Evolutionary conservation across 1,140 invertebrate genomes (phyloP).

Genomic region (Drosophila cardini): DNA sequence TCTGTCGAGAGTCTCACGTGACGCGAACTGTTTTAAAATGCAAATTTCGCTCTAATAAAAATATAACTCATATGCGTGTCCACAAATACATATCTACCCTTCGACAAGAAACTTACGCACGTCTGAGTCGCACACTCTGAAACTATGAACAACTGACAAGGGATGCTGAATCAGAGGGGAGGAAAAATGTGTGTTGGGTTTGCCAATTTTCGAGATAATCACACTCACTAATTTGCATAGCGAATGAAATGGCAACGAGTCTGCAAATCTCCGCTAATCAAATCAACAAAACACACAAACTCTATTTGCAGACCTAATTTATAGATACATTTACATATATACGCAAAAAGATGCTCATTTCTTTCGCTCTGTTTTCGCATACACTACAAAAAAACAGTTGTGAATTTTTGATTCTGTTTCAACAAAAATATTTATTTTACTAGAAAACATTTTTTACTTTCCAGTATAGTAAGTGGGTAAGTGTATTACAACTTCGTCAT

Average conservation of each 20-base stretch:
- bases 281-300: conserved; percentile 63
- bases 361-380: not conserved
- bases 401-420: too few species aligned
- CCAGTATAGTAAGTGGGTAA: too few species aligned
- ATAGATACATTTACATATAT: conserved; percentile 15
- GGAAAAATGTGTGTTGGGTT: conserved; percentile 21
- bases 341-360: not conserved
- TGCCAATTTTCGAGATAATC: conserved; percentile 76
- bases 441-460: too few species aligned
- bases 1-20: conserved; percentile 51
- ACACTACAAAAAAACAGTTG: not conserved
- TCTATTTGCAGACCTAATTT: conserved; percentile 51
- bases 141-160: conserved; percentile 47
- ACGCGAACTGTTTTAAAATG: conserved; percentile 69
- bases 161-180: conserved; percentile 8
- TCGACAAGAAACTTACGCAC: conserved; percentile 52
- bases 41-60: conserved; percentile 68
- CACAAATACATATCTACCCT: conserved; percentile 52
- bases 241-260: conserved; percentile 31
- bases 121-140: conserved; percentile 32
- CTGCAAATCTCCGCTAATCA: conserved; percentile 70
- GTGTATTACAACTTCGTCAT: conserved; percentile 16
- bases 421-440: too few species aligned
- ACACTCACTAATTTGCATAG: conserved; percentile 76
- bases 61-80: conserved; percentile 59